Evolutionary conservation across 2,888 invertebrate genomes (phyloP), one percentile per base, ranked within the genome.

Genomic region (Chouioia cunea): DNA sequence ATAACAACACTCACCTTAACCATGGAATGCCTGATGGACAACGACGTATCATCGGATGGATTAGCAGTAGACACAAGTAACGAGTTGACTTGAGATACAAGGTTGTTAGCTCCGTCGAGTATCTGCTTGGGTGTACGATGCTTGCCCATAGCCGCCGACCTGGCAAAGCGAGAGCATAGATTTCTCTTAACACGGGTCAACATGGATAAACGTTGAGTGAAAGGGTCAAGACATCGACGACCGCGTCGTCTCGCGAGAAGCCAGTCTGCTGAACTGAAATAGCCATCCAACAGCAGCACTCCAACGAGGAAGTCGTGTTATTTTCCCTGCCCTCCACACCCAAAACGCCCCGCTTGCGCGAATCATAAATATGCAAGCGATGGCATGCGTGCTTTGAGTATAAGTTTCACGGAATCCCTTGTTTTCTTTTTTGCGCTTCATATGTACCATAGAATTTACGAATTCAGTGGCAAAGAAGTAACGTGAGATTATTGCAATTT

Each of bases 1-100:
- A n/a, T n/a, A n/a, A n/a, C n/a, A 50, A 59, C 10, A 78, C 80
- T 79, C 79, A 91, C 91, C 88, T 90, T 89, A 75, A 91, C 89
- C 79, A 90, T 88, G 71, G 90, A 91, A 75, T 91, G 87, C 54
- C 91, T 86, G 71, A 91, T 89, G 76, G 90, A 88, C 62, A 93
- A 87, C 64, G 89, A 89, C 60, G 90, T 89, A 78, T 88, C 88
- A 84, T 92, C 92, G 6, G 91, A 89, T 18, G 90, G 88, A 86
- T 90, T 90, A 71, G 91, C 89, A 71, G 89, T 86, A 43, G 90
- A 89, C 70, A 87, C 86, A 73, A 93, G 85, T 76, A 92, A 86
- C 74, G 88, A 87, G 75, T 83, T 83, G 73, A 86, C 88, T 76
- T 86, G 86, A 48, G 83, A 81, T 53, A 86, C 76, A 48, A 85